These are phyloP conservation scores for Hydractinia symbiolongicarpus DNA, from an alignment of 30 jellyfish, hydroid and myxozoan species.

Conservation along the genomic window DNA sequence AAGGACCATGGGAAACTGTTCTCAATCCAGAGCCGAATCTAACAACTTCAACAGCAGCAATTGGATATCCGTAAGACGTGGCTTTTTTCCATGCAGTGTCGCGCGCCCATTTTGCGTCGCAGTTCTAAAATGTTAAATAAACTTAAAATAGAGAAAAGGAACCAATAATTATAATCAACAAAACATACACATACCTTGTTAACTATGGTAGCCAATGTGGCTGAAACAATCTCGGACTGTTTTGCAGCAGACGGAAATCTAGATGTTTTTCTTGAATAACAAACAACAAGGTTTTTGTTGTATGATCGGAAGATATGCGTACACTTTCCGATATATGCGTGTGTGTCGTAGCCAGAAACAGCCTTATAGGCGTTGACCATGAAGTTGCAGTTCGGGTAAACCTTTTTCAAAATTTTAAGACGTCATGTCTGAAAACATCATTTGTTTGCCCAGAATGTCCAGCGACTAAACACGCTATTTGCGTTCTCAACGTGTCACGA, in stretches of 20 bases:
- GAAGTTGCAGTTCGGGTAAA: background rate
- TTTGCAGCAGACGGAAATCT: constrained; percentile 1
- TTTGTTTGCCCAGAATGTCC: background rate
- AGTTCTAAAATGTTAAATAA: too few relatives aligned
- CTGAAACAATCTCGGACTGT: too few relatives aligned
- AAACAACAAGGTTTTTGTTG: constrained; percentile 8
- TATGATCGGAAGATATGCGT: background rate
- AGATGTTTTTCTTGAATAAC: constrained; percentile 5
- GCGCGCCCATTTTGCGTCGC: too few relatives aligned
- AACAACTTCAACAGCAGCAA: too few relatives aligned
- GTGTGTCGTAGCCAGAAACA: background rate
- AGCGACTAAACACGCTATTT: background rate
- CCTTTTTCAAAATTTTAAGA: background rate
- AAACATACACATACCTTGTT: too few relatives aligned
- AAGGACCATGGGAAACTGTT: too few relatives aligned
- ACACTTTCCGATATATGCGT: background rate
- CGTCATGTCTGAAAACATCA: background rate
- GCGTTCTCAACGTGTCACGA: background rate
- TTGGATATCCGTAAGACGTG: too few relatives aligned
- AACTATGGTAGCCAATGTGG: too few relatives aligned
- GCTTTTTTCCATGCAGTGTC: too few relatives aligned
- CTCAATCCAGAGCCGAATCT: too few relatives aligned
- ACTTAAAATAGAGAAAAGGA: too few relatives aligned
- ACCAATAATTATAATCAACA: too few relatives aligned
- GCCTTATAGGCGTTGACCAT: background rate